Conservation (phyloP, 2,797 vertebrate species). For the Coccyzus lansbergi region DNA sequence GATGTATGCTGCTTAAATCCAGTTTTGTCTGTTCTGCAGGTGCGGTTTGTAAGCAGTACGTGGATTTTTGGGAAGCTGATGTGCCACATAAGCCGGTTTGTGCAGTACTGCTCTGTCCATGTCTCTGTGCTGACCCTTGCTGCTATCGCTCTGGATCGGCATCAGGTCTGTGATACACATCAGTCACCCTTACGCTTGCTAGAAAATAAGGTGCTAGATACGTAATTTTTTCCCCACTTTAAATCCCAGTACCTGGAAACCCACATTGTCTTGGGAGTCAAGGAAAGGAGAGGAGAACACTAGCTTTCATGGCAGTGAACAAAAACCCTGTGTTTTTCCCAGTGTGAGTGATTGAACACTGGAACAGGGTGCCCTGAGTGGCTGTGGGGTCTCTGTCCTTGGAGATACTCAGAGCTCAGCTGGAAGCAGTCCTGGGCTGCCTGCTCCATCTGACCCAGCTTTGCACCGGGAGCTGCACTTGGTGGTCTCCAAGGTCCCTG, state of each 20-base stretch:
- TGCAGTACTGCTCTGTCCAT: slow-evolving; percentile 83
- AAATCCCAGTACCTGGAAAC: not conserved
- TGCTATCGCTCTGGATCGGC: slow-evolving; percentile 82
- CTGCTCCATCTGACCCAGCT: not conserved
- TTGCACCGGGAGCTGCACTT: not conserved
- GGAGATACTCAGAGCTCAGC: not conserved
- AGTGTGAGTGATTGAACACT: not conserved
- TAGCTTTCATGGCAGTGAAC: not conserved
- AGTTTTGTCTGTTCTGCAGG: slow-evolving; percentile 50
- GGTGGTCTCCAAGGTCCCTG: not conserved
- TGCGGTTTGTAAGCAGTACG: slow-evolving; percentile 82
- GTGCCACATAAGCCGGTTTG: slow-evolving; percentile 83
- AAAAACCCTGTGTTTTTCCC: rapidly evolving
- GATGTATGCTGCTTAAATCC: not conserved
- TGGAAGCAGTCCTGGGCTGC: not conserved
- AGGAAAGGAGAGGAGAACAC: not conserved
- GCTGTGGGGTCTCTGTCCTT: not conserved
- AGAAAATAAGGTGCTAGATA: not conserved
- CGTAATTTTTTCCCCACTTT: not conserved
- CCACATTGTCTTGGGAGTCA: not conserved
- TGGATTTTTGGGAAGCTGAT: slow-evolving; percentile 83
- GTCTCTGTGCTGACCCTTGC: slow-evolving; percentile 82
- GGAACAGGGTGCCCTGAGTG: not conserved
- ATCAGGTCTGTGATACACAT: slow-evolving; percentile 64
- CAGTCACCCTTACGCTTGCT: rapidly evolving